Percentiles rank a stretch among this genome's conserved stretches.
phyloP scores from a whole-genome alignment of 2,113 vertebrate species.

The Varanus komodoensis region DNA sequence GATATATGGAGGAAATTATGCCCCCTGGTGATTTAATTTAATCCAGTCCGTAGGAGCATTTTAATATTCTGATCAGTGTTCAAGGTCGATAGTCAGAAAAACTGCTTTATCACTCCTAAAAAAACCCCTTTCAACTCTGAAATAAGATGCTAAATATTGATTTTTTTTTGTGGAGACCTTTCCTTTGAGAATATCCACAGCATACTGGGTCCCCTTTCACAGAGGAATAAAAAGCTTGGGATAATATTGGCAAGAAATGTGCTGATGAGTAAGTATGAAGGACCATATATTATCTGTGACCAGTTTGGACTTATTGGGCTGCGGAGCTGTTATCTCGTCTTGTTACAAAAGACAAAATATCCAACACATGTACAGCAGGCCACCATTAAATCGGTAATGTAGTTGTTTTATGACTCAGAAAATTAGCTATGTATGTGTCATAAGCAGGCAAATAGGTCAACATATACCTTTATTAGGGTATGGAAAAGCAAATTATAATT shows the following conservation, averaged over 20 bases:
- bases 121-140: constrained; percentile 51
- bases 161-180: constrained; percentile 35
- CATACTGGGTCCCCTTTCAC: constrained; percentile 34
- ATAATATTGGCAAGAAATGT: constrained; percentile 13
- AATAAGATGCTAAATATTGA: constrained; percentile 61
- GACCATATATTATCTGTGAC: neutral
- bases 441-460: neutral
- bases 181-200: constrained; percentile 22
- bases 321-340: neutral
- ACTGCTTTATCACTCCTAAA: constrained; percentile 40
- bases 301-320: neutral
- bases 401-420: neutral
- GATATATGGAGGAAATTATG: constrained; percentile 73
- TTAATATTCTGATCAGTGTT: constrained; percentile 26
- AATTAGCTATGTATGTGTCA: neutral
- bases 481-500: too few species aligned
- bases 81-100: constrained; percentile 65
- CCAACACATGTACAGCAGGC: neutral
- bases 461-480: neutral
- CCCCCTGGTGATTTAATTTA: constrained; percentile 76
- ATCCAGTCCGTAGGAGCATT: constrained; percentile 39
- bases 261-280: neutral
- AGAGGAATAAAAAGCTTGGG: constrained; percentile 40
- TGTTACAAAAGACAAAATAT: neutral
- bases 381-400: accelerated